phyloP scores from a whole-genome alignment of 2,797 vertebrate species.

The Astyanax mexicanus region DNA sequence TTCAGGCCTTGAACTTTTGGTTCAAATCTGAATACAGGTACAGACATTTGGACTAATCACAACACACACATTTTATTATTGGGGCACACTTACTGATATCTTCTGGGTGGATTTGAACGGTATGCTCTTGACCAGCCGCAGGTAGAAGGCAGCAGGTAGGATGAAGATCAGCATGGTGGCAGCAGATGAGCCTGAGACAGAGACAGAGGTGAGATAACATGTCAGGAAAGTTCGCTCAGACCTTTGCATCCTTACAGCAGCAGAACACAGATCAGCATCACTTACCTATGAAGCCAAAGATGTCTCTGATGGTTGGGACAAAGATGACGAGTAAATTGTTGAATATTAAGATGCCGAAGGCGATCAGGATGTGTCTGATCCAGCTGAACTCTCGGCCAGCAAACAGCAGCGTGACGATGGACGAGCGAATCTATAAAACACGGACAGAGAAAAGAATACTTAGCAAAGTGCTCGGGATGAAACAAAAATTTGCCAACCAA shows the following conservation, averaged over 20 bases:
- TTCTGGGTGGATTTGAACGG: constrained; percentile 90
- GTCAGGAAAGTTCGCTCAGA: no score
- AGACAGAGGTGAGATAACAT: not conserved
- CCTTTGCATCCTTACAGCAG: not conserved
- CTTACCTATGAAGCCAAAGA: constrained; percentile 99
- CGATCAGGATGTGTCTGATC: constrained; percentile 90
- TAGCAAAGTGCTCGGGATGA: no score
- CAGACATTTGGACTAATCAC: not conserved
- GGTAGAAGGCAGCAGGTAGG: constrained; percentile 93
- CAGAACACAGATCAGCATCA: constrained; percentile 9
- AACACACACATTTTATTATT: not conserved
- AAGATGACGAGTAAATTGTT: constrained; percentile 95
- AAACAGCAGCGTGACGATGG: constrained; percentile 88
- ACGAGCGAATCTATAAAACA: constrained; percentile 88
- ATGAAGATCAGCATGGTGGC: constrained; percentile 98
- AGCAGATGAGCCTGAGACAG: constrained; percentile 88
- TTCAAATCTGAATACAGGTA: no score
- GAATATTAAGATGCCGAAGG: constrained; percentile 83
- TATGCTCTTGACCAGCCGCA: constrained; percentile 91
- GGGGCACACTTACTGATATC: constrained; percentile 85
- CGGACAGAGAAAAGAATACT: constrained; percentile 53
- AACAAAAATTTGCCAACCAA: no score
- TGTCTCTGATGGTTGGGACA: constrained; percentile 95
- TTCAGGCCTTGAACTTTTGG: no score
- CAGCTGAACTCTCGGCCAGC: constrained; percentile 91